phyloP scores from a whole-genome alignment of 2,797 vertebrate genomes.

The Cossypha dichroa region DNA sequence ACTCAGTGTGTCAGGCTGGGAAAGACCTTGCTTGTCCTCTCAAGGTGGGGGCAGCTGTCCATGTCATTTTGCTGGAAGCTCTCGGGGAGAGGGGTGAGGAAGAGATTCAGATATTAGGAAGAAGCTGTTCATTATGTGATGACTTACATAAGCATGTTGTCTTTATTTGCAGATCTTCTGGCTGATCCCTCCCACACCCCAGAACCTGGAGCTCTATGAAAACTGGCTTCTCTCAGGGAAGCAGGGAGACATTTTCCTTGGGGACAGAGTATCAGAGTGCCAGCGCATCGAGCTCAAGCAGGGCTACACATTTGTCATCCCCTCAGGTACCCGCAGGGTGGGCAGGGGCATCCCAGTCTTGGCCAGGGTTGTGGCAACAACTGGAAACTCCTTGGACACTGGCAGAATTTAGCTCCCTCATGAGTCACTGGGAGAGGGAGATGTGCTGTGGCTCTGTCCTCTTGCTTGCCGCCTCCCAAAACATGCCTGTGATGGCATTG shows the following conservation, averaged over 20 bases:
- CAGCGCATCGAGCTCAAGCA: conserved; percentile 95
- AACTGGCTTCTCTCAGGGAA: conserved; percentile 98
- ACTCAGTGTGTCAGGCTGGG: background rate
- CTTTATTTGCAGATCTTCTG: conserved; percentile 89
- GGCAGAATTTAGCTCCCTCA: background rate
- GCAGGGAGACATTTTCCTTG: conserved; percentile 97
- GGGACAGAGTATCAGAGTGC: conserved; percentile 91
- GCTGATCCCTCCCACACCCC: conserved; percentile 94
- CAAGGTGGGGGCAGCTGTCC: accelerated
- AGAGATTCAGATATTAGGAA: background rate
- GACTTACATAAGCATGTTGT: background rate
- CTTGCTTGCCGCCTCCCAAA: background rate
- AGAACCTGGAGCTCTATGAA: conserved; percentile 97
- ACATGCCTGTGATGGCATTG: background rate
- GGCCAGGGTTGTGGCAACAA: background rate
- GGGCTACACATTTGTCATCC: conserved; percentile 97
- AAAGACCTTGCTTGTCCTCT: background rate
- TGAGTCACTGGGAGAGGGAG: background rate
- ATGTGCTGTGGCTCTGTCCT: background rate
- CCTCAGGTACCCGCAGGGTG: conserved; percentile 83
- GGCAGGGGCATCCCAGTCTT: background rate
- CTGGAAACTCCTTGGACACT: background rate
- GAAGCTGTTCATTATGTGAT: conserved; percentile 18
- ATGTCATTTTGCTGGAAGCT: background rate
- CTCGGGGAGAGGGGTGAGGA: background rate